Evolutionary conservation across 2,888 invertebrate genomes (phyloP), one percentile per base, ranked within the genome.

Genomic region (Octonoba sinensis): DNA sequence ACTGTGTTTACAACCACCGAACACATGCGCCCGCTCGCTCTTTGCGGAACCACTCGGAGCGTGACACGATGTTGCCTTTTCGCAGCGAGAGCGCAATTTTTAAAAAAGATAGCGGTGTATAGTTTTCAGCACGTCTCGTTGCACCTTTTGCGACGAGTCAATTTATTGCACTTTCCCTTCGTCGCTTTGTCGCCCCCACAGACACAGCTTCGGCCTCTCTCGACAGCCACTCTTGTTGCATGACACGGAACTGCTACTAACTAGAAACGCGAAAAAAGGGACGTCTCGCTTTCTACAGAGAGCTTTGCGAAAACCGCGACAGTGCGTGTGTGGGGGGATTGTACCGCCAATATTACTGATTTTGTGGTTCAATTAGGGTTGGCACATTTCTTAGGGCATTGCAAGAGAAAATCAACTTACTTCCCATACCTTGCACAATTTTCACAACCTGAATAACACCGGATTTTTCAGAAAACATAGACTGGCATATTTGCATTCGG

Each of bases 1-100:
- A 76, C 64, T 76, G 82, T 82, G 82, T 82, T 82, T 82, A 82
- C 82, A 82, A 75, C 75, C 74, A 22, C 74, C 56, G 75, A 47
- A 65, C 77, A 57, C 49, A 69, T 36, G 36, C 36, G 36, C 36
- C 36, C 36, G 36, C 81, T 49, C 47, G 49, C n/a, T n/a, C n/a
- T n/a, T n/a, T n/a, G n/a, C n/a, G n/a, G n/a, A 66, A 24, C 51
- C 71, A 36, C 66, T 60, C 67, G 72, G 73, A 67, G 82, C 82
- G 76, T 82, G 82, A 76, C 82, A 67, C 22, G 51, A 49, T 46
- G 71, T 67, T 71, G 78, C 75, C 74, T 74, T 74, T 74, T 74
- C 66, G 64, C 15, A 59, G 46, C 59, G 56, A 44, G 59, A 51
- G 77, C 59, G 71, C 54, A 62, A 65, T 72, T 67, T 79, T 79